These are phyloP conservation scores for Ammodramus savannarum DNA, from an alignment of 2,113 vertebrate genomes.

Conservation along the genomic window DNA sequence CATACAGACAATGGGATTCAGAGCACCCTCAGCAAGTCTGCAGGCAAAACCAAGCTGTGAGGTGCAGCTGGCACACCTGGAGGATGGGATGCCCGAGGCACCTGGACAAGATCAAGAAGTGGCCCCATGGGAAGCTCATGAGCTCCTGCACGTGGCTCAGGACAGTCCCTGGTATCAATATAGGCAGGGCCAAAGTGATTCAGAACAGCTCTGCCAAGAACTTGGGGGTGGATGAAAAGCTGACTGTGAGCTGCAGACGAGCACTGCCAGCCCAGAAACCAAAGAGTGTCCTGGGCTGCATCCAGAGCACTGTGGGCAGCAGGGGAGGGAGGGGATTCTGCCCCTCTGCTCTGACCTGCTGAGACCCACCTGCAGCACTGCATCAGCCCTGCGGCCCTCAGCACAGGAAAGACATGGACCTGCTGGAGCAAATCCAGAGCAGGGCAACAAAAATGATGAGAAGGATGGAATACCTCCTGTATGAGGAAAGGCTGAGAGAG, in stretches of 20 bases:
- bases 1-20: fast-evolving
- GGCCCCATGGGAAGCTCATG: neutral
- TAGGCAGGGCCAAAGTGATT: neutral
- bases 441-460: neutral
- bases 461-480: neutral
- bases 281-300: neutral
- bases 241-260: neutral
- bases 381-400: fast-evolving
- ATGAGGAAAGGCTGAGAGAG: neutral
- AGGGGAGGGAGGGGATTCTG: neutral
- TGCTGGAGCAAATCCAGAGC: neutral
- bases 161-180: neutral
- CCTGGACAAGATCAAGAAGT: neutral
- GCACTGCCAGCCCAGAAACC: neutral
- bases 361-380: neutral
- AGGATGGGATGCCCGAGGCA: neutral
- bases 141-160: neutral
- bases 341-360: neutral
- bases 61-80: neutral
- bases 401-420: neutral
- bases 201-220: neutral
- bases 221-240: neutral
- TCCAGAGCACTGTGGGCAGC: fast-evolving
- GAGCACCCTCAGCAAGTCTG: neutral
- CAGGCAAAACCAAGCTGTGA: neutral